These are phyloP conservation scores for Goniozus legneri DNA, from an alignment of 1,140 invertebrate genomes.

Conservation along the genomic window DNA sequence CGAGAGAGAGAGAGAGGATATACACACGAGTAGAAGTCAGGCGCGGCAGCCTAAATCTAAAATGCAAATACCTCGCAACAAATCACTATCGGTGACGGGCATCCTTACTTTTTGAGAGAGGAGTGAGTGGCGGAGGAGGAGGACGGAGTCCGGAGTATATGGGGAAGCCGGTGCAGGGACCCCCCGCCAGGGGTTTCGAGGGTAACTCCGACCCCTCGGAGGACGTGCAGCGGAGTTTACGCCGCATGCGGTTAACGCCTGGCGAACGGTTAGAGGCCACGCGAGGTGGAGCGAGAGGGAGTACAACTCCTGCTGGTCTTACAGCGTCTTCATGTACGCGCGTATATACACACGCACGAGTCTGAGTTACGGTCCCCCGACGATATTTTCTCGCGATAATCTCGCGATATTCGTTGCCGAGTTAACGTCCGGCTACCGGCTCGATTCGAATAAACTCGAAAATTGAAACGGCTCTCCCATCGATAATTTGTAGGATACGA, in stretches of 20 bases:
- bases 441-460: too few species aligned
- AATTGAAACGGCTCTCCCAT: too few species aligned
- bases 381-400: too few species aligned
- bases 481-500: too few species aligned
- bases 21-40: constrained; percentile 15
- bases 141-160: too few species aligned
- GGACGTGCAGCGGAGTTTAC: constrained; percentile 33
- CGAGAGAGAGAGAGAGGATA: constrained; percentile 16
- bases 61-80: constrained; percentile 55
- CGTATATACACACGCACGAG: too few species aligned
- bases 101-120: constrained; percentile 48
- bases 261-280: constrained; percentile 19
- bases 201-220: constrained; percentile 30
- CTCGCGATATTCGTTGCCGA: too few species aligned
- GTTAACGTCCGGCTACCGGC: too few species aligned
- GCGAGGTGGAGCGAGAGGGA: too few species aligned
- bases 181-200: constrained; percentile 47
- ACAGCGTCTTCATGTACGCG: too few species aligned
- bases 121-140: too few species aligned
- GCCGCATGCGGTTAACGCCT: constrained; percentile 34
- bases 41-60: constrained; percentile 52
- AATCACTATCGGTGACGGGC: constrained; percentile 54
- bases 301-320: neutral
- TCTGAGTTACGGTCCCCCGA: too few species aligned
- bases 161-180: constrained; percentile 46